Base-by-base conservation (phyloP, 2,888 invertebrate genomes). In the Drosophila affinis region DNA sequence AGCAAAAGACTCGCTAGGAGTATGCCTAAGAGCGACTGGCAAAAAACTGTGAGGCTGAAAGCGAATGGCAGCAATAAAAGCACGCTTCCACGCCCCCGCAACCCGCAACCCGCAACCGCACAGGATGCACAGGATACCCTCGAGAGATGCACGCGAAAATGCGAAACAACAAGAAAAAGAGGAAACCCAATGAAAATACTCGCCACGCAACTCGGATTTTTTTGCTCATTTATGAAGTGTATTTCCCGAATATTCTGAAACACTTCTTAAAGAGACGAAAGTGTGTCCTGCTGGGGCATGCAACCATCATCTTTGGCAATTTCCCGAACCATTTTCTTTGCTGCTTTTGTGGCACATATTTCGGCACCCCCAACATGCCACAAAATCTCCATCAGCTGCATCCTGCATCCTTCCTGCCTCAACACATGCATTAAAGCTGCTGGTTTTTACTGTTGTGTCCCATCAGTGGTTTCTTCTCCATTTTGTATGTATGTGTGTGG, bases 261-360 rank as follows among this genome's bases (percentile, higher is more conserved):
- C 14, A 39, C 39, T n/a, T 39, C 5, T 14, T 14, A 4, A 34
- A 34, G 12, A 34, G n/a, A n/a, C n/a, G n/a, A n/a, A n/a, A n/a
- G n/a, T n/a, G 39, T 3, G n/a, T 7, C 7, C 39, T 39, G 14
- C 34, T 39, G 39, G 14, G 34, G 14, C 2, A 10, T 32, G 32
- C 21, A 21, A 12, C 14, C 34, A 39, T 14, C 34, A 39, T 6
- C 34, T 39, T 14, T 39, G 14, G 39, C 6, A 39, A 18, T 44
- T 60, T 62, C 63, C 73, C 65, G 45, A 58, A 79, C 62, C 76
- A 74, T 74, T 72, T 73, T 46, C 46, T 27, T 55, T 46, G 39
- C 61, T 18, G 71, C 72, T 61, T 55, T 60, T 60, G 44, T 56
- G 71, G 61, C 60, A 60, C 67, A 49, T 39, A 47, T 59, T 44